Evolutionary conservation across 2,797 vertebrate species (phyloP), one percentile per base, ranked within the genome.

Genomic region (Coilia nasus): DNA sequence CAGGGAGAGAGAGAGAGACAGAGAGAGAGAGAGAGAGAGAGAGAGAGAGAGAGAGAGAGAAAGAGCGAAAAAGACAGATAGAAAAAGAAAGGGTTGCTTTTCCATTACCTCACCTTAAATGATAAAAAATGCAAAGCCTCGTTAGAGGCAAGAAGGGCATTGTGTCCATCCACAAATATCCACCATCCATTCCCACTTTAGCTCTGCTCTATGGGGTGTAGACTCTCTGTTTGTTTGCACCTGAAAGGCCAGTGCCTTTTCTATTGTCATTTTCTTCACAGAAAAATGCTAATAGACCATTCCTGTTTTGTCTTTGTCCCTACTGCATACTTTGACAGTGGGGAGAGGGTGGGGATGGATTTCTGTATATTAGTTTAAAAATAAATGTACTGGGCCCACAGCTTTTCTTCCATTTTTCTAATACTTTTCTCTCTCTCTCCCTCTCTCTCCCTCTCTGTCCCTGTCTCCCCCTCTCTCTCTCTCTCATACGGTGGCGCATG

Each of bases 311-410:
- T 41, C 31, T 60, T 86, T 87, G 81, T 85, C 56, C 71, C 57
- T 11, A 60, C 84, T 87, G 67, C 84, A 87, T 83, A 88, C 85
- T 88, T 82, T 87, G 41, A 85, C 85, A 85, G 83, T 71, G 82
- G 81, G 81, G 81, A 81, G 81, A 81, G 82, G 81, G 82, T 81
- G 81, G 81, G 86, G n/a, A 87, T 87, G 89, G 83, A 88, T 83
- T 89, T 89, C 89, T 89, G 88, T 84, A 88, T 90, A 89, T 89
- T 88, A 84, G 84, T 91, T 88, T 87, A 89, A 87, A 88, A 90
- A 89, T 90, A 88, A 90, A 90, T 89, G 88, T 86, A 88, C 90
- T 83, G 85, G 83, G 81, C 87, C 89, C 87, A 87, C 81, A 90
- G 87, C 87, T 87, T 89, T 88, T 86, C 87, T 87, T 17, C 31